Percentiles rank a stretch among this genome's conserved stretches.
Conservation (phyloP, 2,113 vertebrate species). For the Ceyx melanurus region DNA sequence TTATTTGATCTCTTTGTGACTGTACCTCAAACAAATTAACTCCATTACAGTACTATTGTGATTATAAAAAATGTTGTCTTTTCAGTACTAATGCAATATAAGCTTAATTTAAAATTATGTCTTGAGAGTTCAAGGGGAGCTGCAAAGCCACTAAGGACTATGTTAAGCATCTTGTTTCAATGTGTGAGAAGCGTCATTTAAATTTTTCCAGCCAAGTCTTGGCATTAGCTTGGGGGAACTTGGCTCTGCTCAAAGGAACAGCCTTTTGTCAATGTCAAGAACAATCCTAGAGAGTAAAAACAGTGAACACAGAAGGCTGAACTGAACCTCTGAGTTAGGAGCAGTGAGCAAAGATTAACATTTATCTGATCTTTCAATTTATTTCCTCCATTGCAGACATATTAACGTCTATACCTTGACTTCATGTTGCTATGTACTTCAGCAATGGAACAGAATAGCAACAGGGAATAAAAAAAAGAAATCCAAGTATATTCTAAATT, state of each 20-base stretch:
- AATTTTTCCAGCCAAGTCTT: conserved; percentile 30
- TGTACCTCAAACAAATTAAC: not conserved
- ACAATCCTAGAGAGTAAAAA: conserved; percentile 27
- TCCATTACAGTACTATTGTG: not conserved
- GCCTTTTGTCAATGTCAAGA: conserved; percentile 45
- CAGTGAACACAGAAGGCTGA: not conserved
- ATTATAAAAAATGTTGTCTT: not conserved
- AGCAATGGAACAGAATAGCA: conserved; percentile 24
- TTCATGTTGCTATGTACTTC: conserved; percentile 10
- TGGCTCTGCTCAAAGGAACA: conserved; percentile 38
- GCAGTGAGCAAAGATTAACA: conserved; percentile 12
- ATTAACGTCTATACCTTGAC: not conserved
- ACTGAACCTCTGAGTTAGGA: not conserved
- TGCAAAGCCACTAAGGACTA: not conserved
- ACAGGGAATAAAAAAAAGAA: not conserved
- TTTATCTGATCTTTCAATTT: conserved; percentile 22
- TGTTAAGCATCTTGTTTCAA: conserved; percentile 18
- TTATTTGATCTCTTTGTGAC: not conserved
- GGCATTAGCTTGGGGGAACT: conserved; percentile 7
- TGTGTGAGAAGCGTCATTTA: not conserved
- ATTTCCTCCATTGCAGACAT: not conserved
- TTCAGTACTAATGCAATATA: not conserved
- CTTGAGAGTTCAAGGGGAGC: not conserved
- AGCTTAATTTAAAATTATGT: not conserved
- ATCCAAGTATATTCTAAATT: conserved; percentile 6